Evolutionary conservation across 2,888 invertebrate species (phyloP).

Genomic region (Stenichneumon culpator): DNA sequence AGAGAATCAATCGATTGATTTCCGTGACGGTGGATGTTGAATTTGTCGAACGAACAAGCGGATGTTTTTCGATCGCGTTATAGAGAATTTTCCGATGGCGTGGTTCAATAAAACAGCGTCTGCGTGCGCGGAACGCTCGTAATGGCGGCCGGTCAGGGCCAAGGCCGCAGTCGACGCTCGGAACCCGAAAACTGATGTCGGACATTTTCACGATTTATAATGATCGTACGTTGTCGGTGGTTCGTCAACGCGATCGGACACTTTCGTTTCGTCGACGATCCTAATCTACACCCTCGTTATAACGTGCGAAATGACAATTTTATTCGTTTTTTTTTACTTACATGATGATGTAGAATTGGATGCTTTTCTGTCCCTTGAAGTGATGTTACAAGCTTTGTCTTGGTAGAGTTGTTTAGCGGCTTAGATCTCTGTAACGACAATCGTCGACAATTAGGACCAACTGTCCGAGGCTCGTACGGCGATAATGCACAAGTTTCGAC

Average conservation of each 20-base stretch:
- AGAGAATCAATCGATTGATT: background rate
- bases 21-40: background rate
- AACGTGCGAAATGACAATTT: constrained; percentile 12
- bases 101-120: constrained; percentile 71
- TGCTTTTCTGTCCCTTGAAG: constrained; percentile 74
- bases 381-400: constrained; percentile 58
- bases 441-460: constrained; percentile 43
- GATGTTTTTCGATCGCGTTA: constrained; percentile 32
- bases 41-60: background rate
- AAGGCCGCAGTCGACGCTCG: constrained; percentile 45
- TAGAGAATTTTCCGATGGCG: constrained; percentile 43
- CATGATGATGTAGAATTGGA: constrained; percentile 74
- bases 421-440: constrained; percentile 75
- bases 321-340: constrained; percentile 71
- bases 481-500: background rate
- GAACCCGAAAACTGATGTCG: background rate
- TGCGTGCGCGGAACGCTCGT: constrained; percentile 69
- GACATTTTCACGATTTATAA: background rate
- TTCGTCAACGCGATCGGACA: constrained; percentile 4
- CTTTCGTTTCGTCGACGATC: background rate
- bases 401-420: constrained; percentile 71
- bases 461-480: constrained; percentile 6
- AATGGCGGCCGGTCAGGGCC: constrained; percentile 71
- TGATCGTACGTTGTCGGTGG: background rate
- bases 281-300: background rate